These are phyloP conservation scores for Pardalotus punctatus DNA, from an alignment of 2,113 vertebrate species.

Conservation along the genomic window DNA sequence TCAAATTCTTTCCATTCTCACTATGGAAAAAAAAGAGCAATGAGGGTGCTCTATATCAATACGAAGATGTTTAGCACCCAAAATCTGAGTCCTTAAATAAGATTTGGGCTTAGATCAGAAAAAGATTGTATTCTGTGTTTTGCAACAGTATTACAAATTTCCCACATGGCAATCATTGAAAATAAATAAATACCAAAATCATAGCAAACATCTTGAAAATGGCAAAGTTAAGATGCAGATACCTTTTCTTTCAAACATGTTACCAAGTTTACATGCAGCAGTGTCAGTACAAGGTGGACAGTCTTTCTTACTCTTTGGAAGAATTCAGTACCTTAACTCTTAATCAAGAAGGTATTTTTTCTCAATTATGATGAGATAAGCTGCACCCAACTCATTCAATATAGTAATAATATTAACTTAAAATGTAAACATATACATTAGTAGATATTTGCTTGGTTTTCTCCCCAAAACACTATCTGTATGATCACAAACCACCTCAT, in stretches of 20 bases:
- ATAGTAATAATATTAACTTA: accelerated
- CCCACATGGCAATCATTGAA: neutral
- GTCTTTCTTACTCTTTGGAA: neutral
- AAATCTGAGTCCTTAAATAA: neutral
- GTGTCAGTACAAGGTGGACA: neutral
- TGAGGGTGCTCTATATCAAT: neutral
- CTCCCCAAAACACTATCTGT: neutral
- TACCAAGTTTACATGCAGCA: neutral
- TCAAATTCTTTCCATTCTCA: neutral
- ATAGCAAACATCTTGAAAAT: neutral
- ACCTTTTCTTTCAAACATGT: neutral
- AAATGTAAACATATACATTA: neutral
- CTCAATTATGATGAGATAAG: neutral
- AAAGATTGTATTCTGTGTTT: neutral
- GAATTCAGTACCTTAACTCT: neutral
- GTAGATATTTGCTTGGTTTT: neutral
- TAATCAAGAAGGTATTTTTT: neutral
- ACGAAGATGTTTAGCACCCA: neutral
- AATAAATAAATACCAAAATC: neutral
- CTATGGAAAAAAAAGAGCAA: neutral
- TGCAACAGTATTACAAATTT: neutral
- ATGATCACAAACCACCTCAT: neutral
- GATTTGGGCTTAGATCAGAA: neutral
- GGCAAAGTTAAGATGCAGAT: neutral
- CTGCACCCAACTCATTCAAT: neutral